Evolutionary conservation across 2,888 invertebrate species (phyloP), one percentile per base, ranked within the genome.

Genomic region (Rhynchonema sp.): DNA sequence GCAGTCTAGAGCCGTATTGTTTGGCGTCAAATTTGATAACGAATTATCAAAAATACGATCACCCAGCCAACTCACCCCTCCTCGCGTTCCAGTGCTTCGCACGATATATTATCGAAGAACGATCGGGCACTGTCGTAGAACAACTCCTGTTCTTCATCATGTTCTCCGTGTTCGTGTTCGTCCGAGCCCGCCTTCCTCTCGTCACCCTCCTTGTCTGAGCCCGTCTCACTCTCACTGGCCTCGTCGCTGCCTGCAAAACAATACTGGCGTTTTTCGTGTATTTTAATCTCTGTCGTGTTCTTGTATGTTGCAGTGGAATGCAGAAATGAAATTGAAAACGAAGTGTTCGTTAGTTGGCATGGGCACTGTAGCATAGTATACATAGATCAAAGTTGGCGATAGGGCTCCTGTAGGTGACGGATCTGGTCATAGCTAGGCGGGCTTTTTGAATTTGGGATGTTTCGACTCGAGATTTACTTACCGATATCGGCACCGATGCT

Each of bases 31-130:
- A 17, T 46, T 17, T 46, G 13, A 46, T 46, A 46, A 46, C 13
- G 13, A 13, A 46, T 46, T 17, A 17, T 17, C 13, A 46, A 46
- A 17, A 46, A 17, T 22, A 46, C 13, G 46, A 13, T 46, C 52
- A 6, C 6, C n/a, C 52, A 52, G 25, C 22, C 9, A 49, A n/a
- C 38, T 6, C 2, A 63, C 65, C 70, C 71, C 55, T 67, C 68
- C 38, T 66, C 67, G 63, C 69, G 69, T 60, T 71, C 71, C 54
- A 69, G 62, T 28, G 96, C 89, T 75, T 98, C 96, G 75, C 98
- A 98, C 67, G 92, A 94, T 72, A 98, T 98, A 75, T 87, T 90
- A 77, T 99, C 98, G 75, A 98, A 98, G 82, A 98, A 99, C 65
- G 94, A 94, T 78, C 90, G 91, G 68, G 83, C 82, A 79, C 92